Percentiles rank a stretch among this genome's conserved stretches.
Conservation (phyloP, 2,888 invertebrate genomes). For the Sarcophaga subvicina region DNA sequence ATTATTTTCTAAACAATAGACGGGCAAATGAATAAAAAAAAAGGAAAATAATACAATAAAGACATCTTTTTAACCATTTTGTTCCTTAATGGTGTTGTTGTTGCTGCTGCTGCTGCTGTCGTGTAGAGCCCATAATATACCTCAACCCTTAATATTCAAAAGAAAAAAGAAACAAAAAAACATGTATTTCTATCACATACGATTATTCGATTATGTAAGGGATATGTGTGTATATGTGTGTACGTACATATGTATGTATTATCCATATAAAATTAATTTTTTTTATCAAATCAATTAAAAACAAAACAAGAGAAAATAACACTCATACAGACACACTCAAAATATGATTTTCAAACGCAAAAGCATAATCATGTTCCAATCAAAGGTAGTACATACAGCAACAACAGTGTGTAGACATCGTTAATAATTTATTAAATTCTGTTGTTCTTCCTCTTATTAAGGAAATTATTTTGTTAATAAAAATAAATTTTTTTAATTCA, state of each 20-base stretch:
- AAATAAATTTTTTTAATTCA: not conserved
- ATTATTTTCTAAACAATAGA: too few species aligned
- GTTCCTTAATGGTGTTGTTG: too few species aligned
- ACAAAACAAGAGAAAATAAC: constrained; percentile 47
- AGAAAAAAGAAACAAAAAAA: not conserved
- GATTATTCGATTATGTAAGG: not conserved
- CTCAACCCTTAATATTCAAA: constrained; percentile 11
- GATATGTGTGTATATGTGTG: not conserved
- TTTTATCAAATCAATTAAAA: constrained; percentile 64
- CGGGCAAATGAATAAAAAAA: too few species aligned
- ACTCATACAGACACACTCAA: constrained; percentile 22
- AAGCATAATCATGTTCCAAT: too few species aligned
- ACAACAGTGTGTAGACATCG: too few species aligned
- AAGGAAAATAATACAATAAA: too few species aligned
- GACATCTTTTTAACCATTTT: too few species aligned
- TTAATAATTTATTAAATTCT: too few species aligned
- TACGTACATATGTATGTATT: not conserved
- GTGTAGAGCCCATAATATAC: not conserved
- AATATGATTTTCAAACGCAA: not conserved
- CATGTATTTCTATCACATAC: not conserved
- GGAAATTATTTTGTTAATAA: not conserved
- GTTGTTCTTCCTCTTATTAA: not conserved
- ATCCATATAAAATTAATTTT: constrained; percentile 52
- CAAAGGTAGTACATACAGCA: too few species aligned
- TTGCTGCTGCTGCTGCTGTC: too few species aligned